Percentiles rank a stretch among this genome's conserved stretches.
These are phyloP conservation scores for Idaea straminata DNA, from an alignment of 2,888 invertebrate species.

Conservation along the genomic window DNA sequence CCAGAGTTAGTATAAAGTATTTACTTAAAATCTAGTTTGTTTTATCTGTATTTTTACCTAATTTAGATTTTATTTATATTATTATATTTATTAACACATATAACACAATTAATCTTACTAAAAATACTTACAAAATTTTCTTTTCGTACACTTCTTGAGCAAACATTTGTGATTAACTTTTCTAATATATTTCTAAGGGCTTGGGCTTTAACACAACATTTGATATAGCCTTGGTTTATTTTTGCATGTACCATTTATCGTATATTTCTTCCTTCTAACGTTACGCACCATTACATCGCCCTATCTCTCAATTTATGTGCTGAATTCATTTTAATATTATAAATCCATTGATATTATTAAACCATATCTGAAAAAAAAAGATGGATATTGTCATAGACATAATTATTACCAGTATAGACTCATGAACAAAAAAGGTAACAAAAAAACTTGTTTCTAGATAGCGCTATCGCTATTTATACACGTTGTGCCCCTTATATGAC, in stretches of 20 bases:
- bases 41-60: constrained; percentile 10
- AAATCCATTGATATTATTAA: constrained; percentile 26
- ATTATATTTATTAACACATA: constrained; percentile 2
- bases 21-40: constrained; percentile 7
- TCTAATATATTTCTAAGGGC: neutral
- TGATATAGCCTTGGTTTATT: neutral
- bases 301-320: constrained; percentile 38
- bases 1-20: constrained; percentile 5
- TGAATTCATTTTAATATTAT: constrained; percentile 31
- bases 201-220: neutral
- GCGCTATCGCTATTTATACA: no score
- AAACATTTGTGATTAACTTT: neutral
- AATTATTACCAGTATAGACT: no score
- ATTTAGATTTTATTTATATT: constrained; percentile 3
- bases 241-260: neutral
- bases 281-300: constrained; percentile 36
- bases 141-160: neutral
- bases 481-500: no score
- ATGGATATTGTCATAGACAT: no score
- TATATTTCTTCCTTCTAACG: constrained; percentile 5
- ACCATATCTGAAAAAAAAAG: no score
- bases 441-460: no score
- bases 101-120: neutral
- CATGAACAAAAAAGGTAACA: no score
- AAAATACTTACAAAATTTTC: neutral